Evolutionary conservation across 2,113 vertebrate species (phyloP).

Genomic region (Puffinus mauretanicus): DNA sequence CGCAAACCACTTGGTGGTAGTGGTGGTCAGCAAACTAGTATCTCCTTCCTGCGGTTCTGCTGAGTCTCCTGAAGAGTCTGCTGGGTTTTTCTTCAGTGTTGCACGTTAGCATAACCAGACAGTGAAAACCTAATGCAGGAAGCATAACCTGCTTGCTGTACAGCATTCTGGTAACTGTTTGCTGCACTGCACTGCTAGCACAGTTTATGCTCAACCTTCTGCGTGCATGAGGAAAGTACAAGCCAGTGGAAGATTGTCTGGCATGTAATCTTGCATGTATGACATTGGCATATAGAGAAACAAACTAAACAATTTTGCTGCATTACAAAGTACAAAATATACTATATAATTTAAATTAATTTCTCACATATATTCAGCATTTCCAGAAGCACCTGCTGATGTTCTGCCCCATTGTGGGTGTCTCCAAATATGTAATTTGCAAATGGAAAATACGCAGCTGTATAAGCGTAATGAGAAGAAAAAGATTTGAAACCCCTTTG

Average conservation of each 20-base stretch:
- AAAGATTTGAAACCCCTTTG: background rate
- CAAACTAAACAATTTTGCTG: background rate
- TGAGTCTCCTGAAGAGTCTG: background rate
- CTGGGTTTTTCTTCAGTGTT: background rate
- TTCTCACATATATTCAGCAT: background rate
- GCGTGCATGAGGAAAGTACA: background rate
- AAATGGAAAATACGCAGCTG: background rate
- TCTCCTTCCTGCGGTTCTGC: background rate
- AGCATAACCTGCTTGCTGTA: background rate
- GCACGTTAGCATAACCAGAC: accelerated
- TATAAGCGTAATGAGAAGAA: background rate
- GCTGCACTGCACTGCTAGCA: background rate
- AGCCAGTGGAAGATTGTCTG: background rate
- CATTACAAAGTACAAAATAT: background rate
- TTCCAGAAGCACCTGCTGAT: background rate
- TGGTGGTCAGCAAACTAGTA: background rate
- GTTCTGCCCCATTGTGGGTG: background rate
- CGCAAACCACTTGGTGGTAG: slow-evolving; percentile 46
- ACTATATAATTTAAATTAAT: background rate
- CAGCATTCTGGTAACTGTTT: background rate
- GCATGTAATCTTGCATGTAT: accelerated
- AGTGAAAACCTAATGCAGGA: background rate
- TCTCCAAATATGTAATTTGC: background rate
- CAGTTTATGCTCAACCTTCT: background rate
- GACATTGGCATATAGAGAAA: background rate